phyloP scores from a whole-genome alignment of 2,113 vertebrate species.

The Nanger granti region DNA sequence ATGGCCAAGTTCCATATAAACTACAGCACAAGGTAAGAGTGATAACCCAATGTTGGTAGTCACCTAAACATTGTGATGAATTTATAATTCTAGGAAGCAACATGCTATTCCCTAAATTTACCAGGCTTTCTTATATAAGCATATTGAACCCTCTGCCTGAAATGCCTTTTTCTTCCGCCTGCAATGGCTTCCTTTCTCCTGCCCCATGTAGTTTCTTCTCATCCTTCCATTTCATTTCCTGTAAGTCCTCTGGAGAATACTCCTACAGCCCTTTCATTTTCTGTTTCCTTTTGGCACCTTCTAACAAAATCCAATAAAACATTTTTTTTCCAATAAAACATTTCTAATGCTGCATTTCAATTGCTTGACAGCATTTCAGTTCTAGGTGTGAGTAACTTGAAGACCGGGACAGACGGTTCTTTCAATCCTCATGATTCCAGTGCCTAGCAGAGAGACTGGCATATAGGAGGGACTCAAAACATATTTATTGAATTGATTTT shows the following conservation, averaged over 20 bases:
- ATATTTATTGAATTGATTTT: neutral
- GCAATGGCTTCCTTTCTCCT: neutral
- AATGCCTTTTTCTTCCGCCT: neutral
- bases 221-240: neutral
- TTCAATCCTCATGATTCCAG: neutral
- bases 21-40: neutral
- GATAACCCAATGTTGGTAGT: neutral
- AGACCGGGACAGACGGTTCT: neutral
- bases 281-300: neutral
- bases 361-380: neutral
- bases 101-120: neutral
- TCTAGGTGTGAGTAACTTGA: neutral
- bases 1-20: neutral
- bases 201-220: neutral
- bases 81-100: neutral
- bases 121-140: neutral
- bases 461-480: neutral
- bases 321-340: neutral
- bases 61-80: neutral
- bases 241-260: neutral
- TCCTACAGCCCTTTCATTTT: neutral
- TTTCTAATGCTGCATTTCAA: neutral
- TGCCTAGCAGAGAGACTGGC: neutral
- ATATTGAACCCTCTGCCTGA: neutral
- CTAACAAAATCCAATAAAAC: neutral